Evolutionary conservation across 2,888 invertebrate species (phyloP), one percentile per base, ranked within the genome.

Genomic region (Caenorhabditis afra): DNA sequence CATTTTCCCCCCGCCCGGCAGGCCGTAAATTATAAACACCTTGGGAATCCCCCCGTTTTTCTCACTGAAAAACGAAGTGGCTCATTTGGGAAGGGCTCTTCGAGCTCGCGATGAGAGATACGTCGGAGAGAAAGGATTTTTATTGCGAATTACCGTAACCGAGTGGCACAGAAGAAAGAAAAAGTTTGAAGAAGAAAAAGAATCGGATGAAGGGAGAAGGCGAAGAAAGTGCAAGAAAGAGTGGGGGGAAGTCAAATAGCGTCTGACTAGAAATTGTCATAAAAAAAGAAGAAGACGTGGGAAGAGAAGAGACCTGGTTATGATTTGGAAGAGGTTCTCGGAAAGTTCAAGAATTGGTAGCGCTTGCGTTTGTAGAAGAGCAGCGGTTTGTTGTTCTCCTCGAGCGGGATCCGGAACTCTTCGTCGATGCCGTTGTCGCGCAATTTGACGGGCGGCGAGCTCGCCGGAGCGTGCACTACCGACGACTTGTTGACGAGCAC

Each of bases 331-430:
- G 87, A 80, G 18, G 88, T 83, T 64, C 87, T 79, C 41, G 88
- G 88, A 66, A 88, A 88, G 81, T 87, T 88, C 66, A 88, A 78
- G 73, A 88, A 87, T 70, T 87, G 87, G 73, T 88, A 88, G 16
- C 87, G 84, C 79, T 87, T 87, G 39, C 88, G 82, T 81, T 84
- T 83, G 68, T 84, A 86, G 65, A 86, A 86, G 10, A 86, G 73
- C 41, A 86, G 52, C 7, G 85, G 85, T 62, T 86, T 86, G 73
- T 85, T 85, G 67, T 85, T 85, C 53, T 86, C 85, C 62, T 86
- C 84, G 20, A 86, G 62, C n/a, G 85, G 85, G 45, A 86, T 84
- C 37, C 83, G 71, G 59, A 86, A 81, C 20, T 80, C 80, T 20
- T 83, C 81, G 41, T 83, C 81, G 39, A 79, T 66, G 41, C 81